These are phyloP conservation scores for Tachuris rubrigastra DNA, from an alignment of 2,113 vertebrate genomes.

Conservation along the genomic window DNA sequence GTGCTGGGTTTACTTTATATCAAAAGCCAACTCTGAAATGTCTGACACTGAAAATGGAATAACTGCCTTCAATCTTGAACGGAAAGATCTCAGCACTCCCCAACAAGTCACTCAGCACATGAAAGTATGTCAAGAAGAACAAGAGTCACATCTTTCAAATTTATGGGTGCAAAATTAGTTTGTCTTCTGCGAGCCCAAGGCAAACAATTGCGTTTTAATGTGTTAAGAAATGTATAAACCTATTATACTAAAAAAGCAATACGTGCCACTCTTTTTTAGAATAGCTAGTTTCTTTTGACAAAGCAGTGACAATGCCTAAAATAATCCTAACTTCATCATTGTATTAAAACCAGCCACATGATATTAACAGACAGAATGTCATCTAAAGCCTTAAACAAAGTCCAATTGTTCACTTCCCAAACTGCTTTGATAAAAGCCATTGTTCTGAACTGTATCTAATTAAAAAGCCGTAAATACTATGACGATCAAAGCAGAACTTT, in stretches of 20 bases:
- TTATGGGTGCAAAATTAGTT: not conserved
- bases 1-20: not conserved
- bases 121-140: constrained; percentile 14
- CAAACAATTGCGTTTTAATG: not conserved
- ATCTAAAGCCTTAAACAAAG: constrained; percentile 51
- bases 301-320: not conserved
- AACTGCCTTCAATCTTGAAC: not conserved
- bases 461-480: constrained; percentile 61
- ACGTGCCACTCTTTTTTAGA: not conserved
- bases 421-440: constrained; percentile 54
- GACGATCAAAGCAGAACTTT: constrained; percentile 63
- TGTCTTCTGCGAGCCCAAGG: not conserved
- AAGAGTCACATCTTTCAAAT: not conserved
- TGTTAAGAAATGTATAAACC: not conserved
- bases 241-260: not conserved
- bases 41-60: constrained; percentile 47
- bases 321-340: constrained; percentile 21
- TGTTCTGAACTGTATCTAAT: constrained; percentile 60
- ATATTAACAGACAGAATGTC: constrained; percentile 47
- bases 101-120: not conserved
- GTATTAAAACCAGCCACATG: constrained; percentile 37
- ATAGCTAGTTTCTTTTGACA: not conserved
- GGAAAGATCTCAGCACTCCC: not conserved
- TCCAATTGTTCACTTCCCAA: constrained; percentile 51
- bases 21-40: constrained; percentile 38